phyloP scores from a whole-genome alignment of 1,140 invertebrate species.

The Neodiprion pinetum region DNA sequence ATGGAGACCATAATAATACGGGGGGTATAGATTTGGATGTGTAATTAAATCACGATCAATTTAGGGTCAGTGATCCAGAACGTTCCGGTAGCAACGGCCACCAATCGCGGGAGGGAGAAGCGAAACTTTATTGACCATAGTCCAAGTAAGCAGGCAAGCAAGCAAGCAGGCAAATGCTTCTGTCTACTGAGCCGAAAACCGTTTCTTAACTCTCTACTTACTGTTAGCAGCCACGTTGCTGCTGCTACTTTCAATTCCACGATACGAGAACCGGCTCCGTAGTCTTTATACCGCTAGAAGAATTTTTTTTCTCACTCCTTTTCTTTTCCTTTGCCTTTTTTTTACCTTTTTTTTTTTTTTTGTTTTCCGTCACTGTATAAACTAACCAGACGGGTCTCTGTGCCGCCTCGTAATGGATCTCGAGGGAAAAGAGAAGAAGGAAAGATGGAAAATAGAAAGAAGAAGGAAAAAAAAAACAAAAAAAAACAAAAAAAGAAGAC shows the following conservation, averaged over 20 bases:
- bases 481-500: neutral
- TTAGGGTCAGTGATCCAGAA: slow-evolving; percentile 7
- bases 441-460: no score
- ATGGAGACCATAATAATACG: no score
- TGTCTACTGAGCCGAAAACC: neutral
- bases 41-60: slow-evolving; percentile 8
- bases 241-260: neutral
- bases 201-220: neutral
- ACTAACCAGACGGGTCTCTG: no score
- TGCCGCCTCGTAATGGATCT: no score
- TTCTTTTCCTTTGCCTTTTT: neutral
- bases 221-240: no score
- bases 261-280: neutral
- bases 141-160: neutral
- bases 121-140: no score
- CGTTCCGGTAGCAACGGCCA: neutral
- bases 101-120: no score
- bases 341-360: neutral
- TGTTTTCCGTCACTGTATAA: no score
- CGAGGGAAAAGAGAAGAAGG: no score
- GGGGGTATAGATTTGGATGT: neutral
- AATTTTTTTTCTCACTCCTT: neutral
- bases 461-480: neutral
- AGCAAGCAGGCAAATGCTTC: neutral
- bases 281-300: neutral